These are phyloP conservation scores for Macrocentrus cingulum DNA, from an alignment of 1,140 invertebrate species.

Conservation along the genomic window DNA sequence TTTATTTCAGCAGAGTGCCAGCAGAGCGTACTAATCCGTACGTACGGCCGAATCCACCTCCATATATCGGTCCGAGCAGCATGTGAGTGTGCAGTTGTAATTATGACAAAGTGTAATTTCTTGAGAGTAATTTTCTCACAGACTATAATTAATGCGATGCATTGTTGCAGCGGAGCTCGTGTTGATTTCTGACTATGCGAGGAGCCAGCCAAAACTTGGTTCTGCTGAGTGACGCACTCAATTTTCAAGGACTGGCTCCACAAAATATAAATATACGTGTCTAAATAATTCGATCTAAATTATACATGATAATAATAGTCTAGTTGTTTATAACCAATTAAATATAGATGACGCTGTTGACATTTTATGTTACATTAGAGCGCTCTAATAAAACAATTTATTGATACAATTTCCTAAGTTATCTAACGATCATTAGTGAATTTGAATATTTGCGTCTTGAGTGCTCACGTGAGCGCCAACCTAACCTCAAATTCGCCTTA, in stretches of 20 bases:
- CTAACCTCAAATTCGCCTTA: too few relatives aligned
- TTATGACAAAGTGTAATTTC: too few relatives aligned
- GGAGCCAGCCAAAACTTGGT: constrained; percentile 56
- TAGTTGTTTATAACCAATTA: background rate
- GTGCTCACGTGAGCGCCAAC: too few relatives aligned
- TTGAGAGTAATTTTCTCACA: too few relatives aligned
- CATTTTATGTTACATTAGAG: background rate
- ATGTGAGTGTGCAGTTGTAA: constrained; percentile 52
- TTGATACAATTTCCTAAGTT: too few relatives aligned
- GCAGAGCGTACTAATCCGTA: constrained; percentile 49
- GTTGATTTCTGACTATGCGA: constrained; percentile 57
- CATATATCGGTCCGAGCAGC: constrained; percentile 48
- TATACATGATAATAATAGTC: background rate
- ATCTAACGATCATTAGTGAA: too few relatives aligned
- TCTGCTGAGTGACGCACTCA: constrained; percentile 42
- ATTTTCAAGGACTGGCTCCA: background rate
- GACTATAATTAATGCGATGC: too few relatives aligned
- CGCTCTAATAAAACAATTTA: too few relatives aligned
- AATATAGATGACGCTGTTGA: background rate
- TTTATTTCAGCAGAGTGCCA: constrained; percentile 14
- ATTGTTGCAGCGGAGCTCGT: constrained; percentile 39
- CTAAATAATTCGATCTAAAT: background rate
- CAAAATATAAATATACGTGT: background rate
- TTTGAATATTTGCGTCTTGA: too few relatives aligned
- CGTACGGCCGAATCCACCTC: constrained; percentile 54